Conservation (phyloP, 2,888 invertebrate species). For the Chrysomela aeneicollis region DNA sequence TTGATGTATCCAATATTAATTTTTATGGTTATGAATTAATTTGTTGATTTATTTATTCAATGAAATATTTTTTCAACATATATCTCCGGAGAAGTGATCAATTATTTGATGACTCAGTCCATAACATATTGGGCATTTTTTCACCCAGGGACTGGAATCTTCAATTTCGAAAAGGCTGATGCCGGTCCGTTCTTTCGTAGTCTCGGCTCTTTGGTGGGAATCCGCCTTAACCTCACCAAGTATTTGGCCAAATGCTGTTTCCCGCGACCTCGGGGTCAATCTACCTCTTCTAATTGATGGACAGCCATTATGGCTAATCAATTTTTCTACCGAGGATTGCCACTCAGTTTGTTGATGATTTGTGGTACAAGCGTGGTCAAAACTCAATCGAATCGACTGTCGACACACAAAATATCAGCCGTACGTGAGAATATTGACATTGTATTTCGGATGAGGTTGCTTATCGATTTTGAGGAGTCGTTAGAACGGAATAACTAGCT, state of each 20-base stretch:
- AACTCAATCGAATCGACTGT: background rate
- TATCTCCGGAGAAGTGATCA: too few relatives aligned
- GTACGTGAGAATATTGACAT: constrained; percentile 5
- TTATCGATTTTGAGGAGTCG: background rate
- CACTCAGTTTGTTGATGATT: constrained; percentile 31
- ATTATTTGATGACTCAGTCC: too few relatives aligned
- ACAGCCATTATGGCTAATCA: constrained; percentile 45
- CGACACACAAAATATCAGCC: background rate
- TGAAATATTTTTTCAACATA: too few relatives aligned
- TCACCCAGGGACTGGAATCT: too few relatives aligned
- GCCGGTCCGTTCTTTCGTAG: too few relatives aligned
- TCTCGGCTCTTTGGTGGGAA: too few relatives aligned
- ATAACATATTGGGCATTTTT: too few relatives aligned
- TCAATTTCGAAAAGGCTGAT: too few relatives aligned
- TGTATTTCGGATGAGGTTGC: background rate
- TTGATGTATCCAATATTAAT: too few relatives aligned
- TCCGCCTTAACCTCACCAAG: background rate
- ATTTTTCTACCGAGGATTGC: constrained; percentile 32
- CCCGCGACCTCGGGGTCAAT: constrained; percentile 49
- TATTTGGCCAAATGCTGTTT: constrained; percentile 45
- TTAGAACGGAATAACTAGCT: too few relatives aligned
- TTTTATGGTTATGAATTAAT: too few relatives aligned
- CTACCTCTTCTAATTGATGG: constrained; percentile 46
- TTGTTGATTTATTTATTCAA: too few relatives aligned
- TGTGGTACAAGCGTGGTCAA: constrained; percentile 10